Evolutionary conservation across 2,888 invertebrate genomes (phyloP), one percentile per base, ranked within the genome.

Genomic region (Magallana nippona): DNA sequence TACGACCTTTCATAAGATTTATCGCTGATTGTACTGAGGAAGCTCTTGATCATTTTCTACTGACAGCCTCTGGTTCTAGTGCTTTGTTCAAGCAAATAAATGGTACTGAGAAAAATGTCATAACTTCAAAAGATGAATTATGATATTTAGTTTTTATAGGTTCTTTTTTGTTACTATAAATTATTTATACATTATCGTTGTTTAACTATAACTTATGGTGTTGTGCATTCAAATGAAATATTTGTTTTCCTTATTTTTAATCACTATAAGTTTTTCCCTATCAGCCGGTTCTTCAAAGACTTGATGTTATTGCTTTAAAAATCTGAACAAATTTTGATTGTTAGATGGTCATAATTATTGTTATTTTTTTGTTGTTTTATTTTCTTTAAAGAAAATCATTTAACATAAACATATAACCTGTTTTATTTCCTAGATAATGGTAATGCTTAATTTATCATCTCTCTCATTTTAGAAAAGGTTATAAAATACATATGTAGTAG

Each of bases 1-100:
- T 98, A 5, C 95, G 98, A 79, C 99, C 99, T 0, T 99, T 99
- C 95, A 97, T 99, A 1, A 96, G 99, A 88, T 99, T 99, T 94
- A 98, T 99, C 90, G 98, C 98, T 0, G 97, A 97, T 91, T 93
- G 93, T 88, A 98, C 98, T 0, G 98, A 98, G 92, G 96, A 96
- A 89, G 98, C 98, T 0, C 94, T 98, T 56, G 97, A 98, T 94
- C 95, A 98, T 80, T 98, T 97, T 93, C 94, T 98, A 13, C 97
- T 89, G 80, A 89, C 91, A 2, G 89, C 91, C 55, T 81, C 89
- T 78, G 91, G 92, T 84, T 86, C 90, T 44, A 78, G 81, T 82
- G 86, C 82, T 78, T 81, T 86, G 79, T 80, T 79, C 27, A 27
- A 79, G 62, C 63, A 77, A 56, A 55, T 85, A n/a, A 85, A 85